phyloP scores from a whole-genome alignment of 2,888 invertebrate species.

The Chesias legatella region DNA sequence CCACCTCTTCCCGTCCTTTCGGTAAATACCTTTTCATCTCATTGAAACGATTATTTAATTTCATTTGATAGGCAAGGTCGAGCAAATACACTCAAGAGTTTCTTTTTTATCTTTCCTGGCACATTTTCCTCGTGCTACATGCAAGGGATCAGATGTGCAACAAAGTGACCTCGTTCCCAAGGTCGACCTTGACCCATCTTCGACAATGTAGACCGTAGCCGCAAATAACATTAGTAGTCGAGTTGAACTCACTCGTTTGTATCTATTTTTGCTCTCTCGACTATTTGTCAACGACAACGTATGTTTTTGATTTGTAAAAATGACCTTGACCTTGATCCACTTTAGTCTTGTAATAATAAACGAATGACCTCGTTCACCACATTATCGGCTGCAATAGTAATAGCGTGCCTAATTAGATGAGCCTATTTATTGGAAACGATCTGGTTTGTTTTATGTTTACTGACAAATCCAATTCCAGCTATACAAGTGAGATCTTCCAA shows the following conservation, averaged over 20 bases:
- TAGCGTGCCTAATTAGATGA: constrained; percentile 59
- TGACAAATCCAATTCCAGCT: too few species aligned
- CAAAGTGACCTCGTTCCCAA: constrained; percentile 50
- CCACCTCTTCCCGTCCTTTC: constrained; percentile 78
- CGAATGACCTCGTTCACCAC: constrained; percentile 74
- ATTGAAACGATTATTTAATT: constrained; percentile 72
- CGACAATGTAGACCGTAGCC: constrained; percentile 57
- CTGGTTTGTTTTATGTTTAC: background rate
- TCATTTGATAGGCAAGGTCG: constrained; percentile 57
- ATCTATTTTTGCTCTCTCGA: constrained; percentile 64
- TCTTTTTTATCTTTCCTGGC: background rate
- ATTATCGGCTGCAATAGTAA: constrained; percentile 65
- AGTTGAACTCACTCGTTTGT: constrained; percentile 60
- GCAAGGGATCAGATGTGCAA: constrained; percentile 29
- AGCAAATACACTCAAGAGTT: constrained; percentile 7
- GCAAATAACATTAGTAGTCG: constrained; percentile 67
- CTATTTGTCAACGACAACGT: constrained; percentile 63
- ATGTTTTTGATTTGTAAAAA: constrained; percentile 77
- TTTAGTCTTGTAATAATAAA: constrained; percentile 75
- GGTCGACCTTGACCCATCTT: constrained; percentile 74
- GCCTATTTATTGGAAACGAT: constrained; percentile 9
- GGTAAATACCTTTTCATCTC: constrained; percentile 57
- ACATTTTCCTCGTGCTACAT: constrained; percentile 16
- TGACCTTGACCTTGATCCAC: constrained; percentile 80
- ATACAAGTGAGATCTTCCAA: too few species aligned